Evolutionary conservation across 2,888 invertebrate species (phyloP), one percentile per base, ranked within the genome.

Genomic region (Cataglyphis altisquamis): DNA sequence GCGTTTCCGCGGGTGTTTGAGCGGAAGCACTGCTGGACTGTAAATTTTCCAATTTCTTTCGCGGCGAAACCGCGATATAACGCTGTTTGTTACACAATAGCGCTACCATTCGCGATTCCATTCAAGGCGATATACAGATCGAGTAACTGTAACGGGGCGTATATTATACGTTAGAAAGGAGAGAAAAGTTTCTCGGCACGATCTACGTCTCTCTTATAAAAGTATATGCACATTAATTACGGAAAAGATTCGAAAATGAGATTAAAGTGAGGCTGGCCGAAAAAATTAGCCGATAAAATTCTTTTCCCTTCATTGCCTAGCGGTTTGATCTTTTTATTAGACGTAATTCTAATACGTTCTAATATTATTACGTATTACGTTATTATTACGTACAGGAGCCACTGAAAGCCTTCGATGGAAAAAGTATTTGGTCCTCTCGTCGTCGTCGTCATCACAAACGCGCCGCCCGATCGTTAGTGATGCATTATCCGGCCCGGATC

Each of bases 401-500:
- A 39, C 2, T 66, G 70, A 84, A 78, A 64, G 10, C 4, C 36
- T 8, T 80, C 32, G 18, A 29, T 29, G 29, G 18, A 67, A 66
- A 45, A 21, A 10, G 48, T 0, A 10, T 15, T 29, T 55, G 70
- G 32, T 39, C 70, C 32, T 36, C 25, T 25, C 60, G 6, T 36
- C 39, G 18, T 25, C 36, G 62, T 15, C 18, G n/a, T 12, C 36
- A 48, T 15, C 36, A 62, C 12, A 67, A 83, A 57, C 62, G 73
- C 8, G 60, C 32, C 32, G 75, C 63, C 36, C 88, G 85, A 29
- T 75, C 91, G 8, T 84, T 93, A 57, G 89, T 92, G 66, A 92
- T 88, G 89, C 93, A 91, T 74, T 91, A 91, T 84, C 93, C 93
- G 5, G 78, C 75, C 3, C 84, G 89, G 0, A 73, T 86, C 21